A percentile compares a stretch with the other conserved stretches of the same genome.
phyloP scores from a whole-genome alignment of 2,113 vertebrate genomes.

The Anarhynchus alexandrinus region DNA sequence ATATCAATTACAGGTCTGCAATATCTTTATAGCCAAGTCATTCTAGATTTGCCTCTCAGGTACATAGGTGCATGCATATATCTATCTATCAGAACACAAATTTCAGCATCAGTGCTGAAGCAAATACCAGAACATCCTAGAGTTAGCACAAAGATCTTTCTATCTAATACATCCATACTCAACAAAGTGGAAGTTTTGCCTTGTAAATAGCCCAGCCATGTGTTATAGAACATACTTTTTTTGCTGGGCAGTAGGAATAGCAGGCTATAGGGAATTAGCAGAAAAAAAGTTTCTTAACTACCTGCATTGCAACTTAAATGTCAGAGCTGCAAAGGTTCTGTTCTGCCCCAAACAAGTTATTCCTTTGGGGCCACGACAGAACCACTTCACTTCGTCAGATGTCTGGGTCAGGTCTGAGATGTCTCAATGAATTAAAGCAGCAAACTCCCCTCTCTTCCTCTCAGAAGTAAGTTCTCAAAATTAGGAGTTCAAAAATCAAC shows the following conservation, averaged over 20 bases:
- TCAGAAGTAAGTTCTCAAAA: neutral
- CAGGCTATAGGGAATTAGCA: neutral
- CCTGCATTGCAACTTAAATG: neutral
- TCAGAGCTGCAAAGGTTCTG: neutral
- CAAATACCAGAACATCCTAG: neutral
- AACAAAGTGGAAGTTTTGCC: neutral
- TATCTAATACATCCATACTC: neutral
- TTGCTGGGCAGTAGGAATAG: neutral
- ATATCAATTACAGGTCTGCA: neutral
- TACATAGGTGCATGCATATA: neutral
- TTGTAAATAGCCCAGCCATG: neutral
- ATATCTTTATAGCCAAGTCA: neutral
- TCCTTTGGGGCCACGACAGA: neutral
- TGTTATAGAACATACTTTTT: neutral
- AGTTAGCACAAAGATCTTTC: neutral
- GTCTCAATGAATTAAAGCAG: neutral
- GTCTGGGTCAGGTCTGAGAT: neutral
- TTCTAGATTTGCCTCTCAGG: neutral
- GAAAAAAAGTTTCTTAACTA: neutral
- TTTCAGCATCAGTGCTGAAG: neutral
- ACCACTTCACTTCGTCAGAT: neutral
- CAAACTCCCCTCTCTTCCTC: neutral
- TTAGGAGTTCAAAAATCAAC: neutral
- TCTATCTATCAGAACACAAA: neutral
- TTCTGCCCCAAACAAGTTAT: neutral